Evolutionary conservation across 2,113 vertebrate genomes (phyloP), one percentile per base, ranked within the genome.

Genomic region (Mormyrus lacerda): DNA sequence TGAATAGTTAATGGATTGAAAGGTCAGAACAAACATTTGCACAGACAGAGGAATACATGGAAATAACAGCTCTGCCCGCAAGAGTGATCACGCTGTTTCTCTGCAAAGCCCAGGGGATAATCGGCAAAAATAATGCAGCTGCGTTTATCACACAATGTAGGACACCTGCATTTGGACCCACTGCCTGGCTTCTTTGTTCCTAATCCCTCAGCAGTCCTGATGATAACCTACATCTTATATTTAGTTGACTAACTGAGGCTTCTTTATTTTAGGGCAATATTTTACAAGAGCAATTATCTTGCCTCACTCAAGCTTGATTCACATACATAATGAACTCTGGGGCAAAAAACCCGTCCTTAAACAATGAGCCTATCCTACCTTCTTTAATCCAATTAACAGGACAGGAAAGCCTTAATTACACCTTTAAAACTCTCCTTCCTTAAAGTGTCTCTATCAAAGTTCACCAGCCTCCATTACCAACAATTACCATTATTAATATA

Each of bases 391-490:
- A 79, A 35, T 39, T 79, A 42, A 88, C 89, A 85, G 90, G 89
- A 91, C 87, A 89, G 39, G 50, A 85, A 65, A 47, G 87, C 88
- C 89, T 91, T 89, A 88, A 85, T 84, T 61, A 92, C 89, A 90
- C 89, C 91, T 90, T 90, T 89, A 92, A 91, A 92, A 88, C 91
- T 84, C 61, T 88, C 89, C 69, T 31, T 86, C 89, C 85, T 69
- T 90, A 85, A 89, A 87, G 90, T 89, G 4, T 85, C 89, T 58
- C 61, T 55, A 91, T 58, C 88, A 86, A 61, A 61, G 21, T 91
- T 89, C 55, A 90, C 90, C 91, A 76, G 90, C 91, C 90, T 93
- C 92, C 90, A 93, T 91, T 92, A 92, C 91, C 65, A 90, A 76
- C 89, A 92, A 91, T 91, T 89, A 79, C 19, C 35, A 39, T 42